These are phyloP conservation scores for Paracyclopina nana DNA, from an alignment of 1,140 invertebrate species.

Conservation along the genomic window DNA sequence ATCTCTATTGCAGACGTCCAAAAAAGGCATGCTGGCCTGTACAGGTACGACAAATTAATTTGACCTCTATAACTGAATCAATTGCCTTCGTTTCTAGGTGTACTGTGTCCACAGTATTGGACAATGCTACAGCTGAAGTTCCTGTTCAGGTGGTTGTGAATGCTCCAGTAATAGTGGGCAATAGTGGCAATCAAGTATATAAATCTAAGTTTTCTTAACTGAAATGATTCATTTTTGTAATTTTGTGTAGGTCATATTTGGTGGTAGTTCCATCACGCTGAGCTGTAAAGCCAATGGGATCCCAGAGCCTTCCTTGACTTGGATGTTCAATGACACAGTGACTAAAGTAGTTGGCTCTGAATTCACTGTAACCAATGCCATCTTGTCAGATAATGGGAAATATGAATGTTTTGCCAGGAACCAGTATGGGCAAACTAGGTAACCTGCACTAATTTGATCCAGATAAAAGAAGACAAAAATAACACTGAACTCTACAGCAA, in stretches of 20 bases:
- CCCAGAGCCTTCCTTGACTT: constrained; percentile 6
- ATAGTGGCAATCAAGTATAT: not conserved
- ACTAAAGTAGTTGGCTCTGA: constrained; percentile 2
- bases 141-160: constrained; percentile 11
- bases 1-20: constrained; percentile 9
- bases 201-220: too few relatives aligned
- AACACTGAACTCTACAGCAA: too few relatives aligned
- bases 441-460: too few relatives aligned
- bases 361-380: constrained; percentile 11
- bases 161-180: constrained; percentile 6
- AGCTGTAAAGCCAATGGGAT: constrained; percentile 9
- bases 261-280: not conserved
- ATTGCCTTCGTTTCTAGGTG: not conserved
- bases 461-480: too few relatives aligned
- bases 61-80: too few relatives aligned
- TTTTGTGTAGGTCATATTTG: too few relatives aligned
- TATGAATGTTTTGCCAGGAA: constrained; percentile 75
- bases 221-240: too few relatives aligned
- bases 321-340: constrained; percentile 13
- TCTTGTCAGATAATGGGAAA: constrained; percentile 46
- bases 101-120: constrained; percentile 12
- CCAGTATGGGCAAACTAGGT: constrained; percentile 35
- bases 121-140: not conserved
- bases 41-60: too few relatives aligned
- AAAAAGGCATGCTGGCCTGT: constrained; percentile 4